These are phyloP conservation scores for Noctua janthe DNA, from an alignment of 2,888 invertebrate species.

Conservation along the genomic window DNA sequence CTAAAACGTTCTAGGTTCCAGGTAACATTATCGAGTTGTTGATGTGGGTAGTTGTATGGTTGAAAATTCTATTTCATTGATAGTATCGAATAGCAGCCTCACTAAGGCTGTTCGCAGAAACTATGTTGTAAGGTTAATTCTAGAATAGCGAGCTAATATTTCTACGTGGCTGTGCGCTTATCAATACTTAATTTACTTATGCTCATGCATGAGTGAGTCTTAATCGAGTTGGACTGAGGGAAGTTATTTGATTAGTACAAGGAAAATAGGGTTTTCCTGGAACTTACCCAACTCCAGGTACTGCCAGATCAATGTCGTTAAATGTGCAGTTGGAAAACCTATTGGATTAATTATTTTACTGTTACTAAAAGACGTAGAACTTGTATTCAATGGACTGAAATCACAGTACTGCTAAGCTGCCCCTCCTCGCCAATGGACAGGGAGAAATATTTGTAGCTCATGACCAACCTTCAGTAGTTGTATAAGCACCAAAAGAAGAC, in stretches of 20 bases:
- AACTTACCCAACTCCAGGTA: background rate
- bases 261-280: background rate
- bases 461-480: background rate
- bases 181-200: background rate
- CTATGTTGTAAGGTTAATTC: slow-evolving; percentile 54
- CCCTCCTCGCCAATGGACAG: background rate
- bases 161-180: background rate
- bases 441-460: background rate
- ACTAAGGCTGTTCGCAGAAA: slow-evolving; percentile 60
- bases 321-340: background rate
- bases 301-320: background rate
- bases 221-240: background rate
- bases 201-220: background rate
- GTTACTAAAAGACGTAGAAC: background rate
- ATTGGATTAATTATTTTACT: background rate
- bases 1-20: background rate
- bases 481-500: background rate
- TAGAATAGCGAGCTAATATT: background rate
- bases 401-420: background rate
- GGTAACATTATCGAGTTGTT: background rate
- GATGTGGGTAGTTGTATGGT: background rate
- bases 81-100: background rate
- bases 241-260: background rate
- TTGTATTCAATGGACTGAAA: background rate
- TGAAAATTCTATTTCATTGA: background rate